These are phyloP conservation scores for Promerops cafer DNA, from an alignment of 2,113 vertebrate species.

Conservation along the genomic window DNA sequence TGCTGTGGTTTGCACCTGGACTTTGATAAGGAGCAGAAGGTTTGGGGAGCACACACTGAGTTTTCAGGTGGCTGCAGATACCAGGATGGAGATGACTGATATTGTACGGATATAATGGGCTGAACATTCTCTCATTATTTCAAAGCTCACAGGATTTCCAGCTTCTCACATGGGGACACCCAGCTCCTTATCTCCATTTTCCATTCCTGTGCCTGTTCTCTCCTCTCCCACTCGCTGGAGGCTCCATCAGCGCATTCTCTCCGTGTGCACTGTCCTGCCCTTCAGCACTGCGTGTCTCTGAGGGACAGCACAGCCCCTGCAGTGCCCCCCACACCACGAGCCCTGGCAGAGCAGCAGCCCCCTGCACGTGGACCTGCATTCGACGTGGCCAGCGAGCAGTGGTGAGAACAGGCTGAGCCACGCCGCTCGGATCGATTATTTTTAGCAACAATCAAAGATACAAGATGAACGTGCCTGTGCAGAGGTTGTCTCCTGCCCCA, in stretches of 20 bases:
- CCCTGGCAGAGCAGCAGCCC: background rate
- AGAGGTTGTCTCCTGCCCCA: background rate
- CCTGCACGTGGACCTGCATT: background rate
- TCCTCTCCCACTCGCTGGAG: background rate
- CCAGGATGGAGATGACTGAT: background rate
- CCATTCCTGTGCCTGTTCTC: background rate
- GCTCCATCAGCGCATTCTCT: background rate
- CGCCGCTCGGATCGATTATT: background rate
- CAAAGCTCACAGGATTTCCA: background rate
- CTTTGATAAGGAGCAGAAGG: background rate
- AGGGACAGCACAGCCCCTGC: background rate
- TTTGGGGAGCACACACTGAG: background rate
- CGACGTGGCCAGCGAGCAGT: rapidly evolving
- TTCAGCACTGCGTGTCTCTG: rapidly evolving
- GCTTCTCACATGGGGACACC: background rate
- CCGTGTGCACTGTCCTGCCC: rapidly evolving
- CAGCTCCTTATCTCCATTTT: background rate
- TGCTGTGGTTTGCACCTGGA: background rate
- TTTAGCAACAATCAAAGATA: background rate
- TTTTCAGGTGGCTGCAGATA: background rate
- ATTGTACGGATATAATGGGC: too few relatives aligned
- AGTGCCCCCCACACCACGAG: rapidly evolving
- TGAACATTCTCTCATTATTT: background rate
- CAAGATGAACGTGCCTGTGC: background rate
- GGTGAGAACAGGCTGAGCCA: background rate